These are phyloP conservation scores for Cheirogaleus medius DNA, from an alignment of 2,113 vertebrate species.

Conservation along the genomic window DNA sequence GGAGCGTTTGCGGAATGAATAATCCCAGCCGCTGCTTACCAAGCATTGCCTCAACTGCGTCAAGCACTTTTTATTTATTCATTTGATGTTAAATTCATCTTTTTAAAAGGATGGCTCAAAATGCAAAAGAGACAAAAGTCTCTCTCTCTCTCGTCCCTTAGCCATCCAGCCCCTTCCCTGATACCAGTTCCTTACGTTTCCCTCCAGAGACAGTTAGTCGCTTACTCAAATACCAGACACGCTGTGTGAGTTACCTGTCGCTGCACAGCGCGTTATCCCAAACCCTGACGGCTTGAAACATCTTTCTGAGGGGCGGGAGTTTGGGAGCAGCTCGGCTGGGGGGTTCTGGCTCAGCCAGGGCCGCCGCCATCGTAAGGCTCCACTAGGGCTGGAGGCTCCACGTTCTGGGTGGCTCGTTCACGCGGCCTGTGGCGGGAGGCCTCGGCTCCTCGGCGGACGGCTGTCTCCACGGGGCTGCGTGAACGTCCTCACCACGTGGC, in stretches of 20 bases:
- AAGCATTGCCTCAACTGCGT: background rate
- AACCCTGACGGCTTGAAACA: background rate
- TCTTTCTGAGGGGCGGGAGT: background rate
- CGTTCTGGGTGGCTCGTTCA: background rate
- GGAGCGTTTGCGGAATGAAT: background rate
- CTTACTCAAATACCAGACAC: background rate
- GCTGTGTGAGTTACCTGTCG: accelerated
- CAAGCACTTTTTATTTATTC: background rate
- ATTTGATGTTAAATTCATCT: background rate
- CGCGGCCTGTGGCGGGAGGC: background rate
- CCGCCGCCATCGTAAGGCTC: background rate
- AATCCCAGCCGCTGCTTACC: background rate
- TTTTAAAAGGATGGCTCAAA: background rate
- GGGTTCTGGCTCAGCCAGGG: background rate
- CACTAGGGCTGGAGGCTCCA: background rate
- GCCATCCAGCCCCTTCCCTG: background rate
- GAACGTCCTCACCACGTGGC: background rate
- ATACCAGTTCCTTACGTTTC: background rate
- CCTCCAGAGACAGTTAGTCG: accelerated
- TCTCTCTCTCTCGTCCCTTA: background rate
- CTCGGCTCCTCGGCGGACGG: background rate
- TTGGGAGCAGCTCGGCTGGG: background rate
- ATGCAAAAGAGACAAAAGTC: background rate
- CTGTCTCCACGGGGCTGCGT: background rate
- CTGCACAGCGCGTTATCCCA: background rate